Evolutionary conservation across 2,113 vertebrate species (phyloP).

Genomic region (Microcebus griseorufus): DNA sequence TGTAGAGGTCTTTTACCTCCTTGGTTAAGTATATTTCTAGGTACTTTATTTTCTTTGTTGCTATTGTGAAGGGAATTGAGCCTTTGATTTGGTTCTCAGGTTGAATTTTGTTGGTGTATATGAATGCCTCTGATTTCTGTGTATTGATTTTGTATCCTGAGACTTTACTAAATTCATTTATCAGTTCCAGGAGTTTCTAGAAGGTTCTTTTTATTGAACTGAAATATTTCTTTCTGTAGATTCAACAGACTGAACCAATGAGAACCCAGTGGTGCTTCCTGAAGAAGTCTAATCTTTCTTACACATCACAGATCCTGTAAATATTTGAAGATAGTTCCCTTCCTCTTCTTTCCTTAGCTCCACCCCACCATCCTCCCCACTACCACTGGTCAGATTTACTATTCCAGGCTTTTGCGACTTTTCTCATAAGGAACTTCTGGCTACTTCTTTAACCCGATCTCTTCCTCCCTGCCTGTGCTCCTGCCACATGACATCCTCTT

Average conservation of each 20-base stretch:
- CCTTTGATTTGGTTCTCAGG: too few species aligned
- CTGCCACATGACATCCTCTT: not conserved
- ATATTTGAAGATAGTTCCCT: not conserved
- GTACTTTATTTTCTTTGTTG: too few species aligned
- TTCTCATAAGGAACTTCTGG: not conserved
- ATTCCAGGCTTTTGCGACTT: not conserved
- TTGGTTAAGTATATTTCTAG: too few species aligned
- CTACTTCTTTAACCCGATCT: not conserved
- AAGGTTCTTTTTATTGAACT: not conserved
- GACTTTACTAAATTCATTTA: too few species aligned
- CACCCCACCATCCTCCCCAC: not conserved
- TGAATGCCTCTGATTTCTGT: too few species aligned
- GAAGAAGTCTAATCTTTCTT: not conserved
- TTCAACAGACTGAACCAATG: not conserved
- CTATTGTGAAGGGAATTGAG: too few species aligned
- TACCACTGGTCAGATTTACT: not conserved
- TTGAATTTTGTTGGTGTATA: too few species aligned
- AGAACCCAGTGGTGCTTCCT: not conserved
- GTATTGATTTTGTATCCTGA: too few species aligned
- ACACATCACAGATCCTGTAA: not conserved
- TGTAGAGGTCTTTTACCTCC: too few species aligned
- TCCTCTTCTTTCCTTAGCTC: not conserved
- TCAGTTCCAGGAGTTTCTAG: too few species aligned
- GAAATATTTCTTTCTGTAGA: not conserved
- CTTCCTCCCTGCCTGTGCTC: not conserved